phyloP scores from a whole-genome alignment of 2,888 invertebrate species.

The Acanthosoma haemorrhoidale region DNA sequence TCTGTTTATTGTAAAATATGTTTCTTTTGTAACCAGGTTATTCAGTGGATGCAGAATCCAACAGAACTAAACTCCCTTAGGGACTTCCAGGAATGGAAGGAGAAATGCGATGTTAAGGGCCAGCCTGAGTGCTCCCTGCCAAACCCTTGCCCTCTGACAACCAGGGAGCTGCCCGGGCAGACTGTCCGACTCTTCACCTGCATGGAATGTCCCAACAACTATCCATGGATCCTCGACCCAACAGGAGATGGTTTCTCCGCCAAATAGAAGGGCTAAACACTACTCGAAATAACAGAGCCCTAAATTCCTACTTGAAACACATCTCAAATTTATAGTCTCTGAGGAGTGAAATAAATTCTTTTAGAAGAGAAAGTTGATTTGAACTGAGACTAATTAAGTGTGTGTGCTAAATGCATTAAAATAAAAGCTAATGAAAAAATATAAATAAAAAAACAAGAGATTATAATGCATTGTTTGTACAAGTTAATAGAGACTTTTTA shows the following conservation, averaged over 20 bases:
- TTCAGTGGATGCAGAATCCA: slow-evolving; percentile 95
- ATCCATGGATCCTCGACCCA: slow-evolving; percentile 90
- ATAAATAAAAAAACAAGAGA: neutral
- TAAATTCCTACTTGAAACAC: neutral
- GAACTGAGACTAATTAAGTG: neutral
- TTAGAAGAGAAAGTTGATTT: neutral
- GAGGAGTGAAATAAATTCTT: neutral
- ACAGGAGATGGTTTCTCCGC: slow-evolving; percentile 89
- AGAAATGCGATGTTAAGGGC: slow-evolving; percentile 89
- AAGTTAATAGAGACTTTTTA: neutral
- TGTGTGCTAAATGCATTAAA: too few relatives aligned
- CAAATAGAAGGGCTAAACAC: slow-evolving; percentile 46
- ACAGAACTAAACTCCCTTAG: slow-evolving; percentile 78
- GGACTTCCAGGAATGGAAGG: slow-evolving; percentile 93
- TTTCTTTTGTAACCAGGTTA: slow-evolving; percentile 61
- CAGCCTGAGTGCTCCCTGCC: slow-evolving; percentile 88
- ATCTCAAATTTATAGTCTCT: neutral
- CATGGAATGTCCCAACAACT: slow-evolving; percentile 93
- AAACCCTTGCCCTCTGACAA: slow-evolving; percentile 83
- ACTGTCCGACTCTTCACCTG: slow-evolving; percentile 88
- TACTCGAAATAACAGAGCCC: too few relatives aligned
- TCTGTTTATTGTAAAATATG: too few relatives aligned
- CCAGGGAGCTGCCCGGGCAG: slow-evolving; percentile 85
- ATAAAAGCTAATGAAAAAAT: neutral
- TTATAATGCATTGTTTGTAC: neutral